Evolutionary conservation across 2,797 vertebrate genomes (phyloP).

Genomic region (Falco rusticolus): DNA sequence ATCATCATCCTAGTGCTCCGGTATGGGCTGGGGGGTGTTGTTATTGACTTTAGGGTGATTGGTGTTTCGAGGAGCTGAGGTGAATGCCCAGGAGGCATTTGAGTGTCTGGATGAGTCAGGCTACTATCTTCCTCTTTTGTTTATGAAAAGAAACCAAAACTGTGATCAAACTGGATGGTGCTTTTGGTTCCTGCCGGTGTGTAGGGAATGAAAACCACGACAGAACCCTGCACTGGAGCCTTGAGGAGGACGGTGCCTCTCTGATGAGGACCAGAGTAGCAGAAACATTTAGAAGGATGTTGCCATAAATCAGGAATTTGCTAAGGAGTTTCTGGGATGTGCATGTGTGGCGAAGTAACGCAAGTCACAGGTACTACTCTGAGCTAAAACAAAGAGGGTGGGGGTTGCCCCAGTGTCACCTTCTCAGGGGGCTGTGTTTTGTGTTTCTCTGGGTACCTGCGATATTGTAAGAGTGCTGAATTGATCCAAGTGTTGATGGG

Average conservation of each 20-base stretch:
- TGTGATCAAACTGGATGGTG: not conserved
- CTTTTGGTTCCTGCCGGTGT: not conserved
- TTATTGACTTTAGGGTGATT: not conserved
- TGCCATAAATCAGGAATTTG: not conserved
- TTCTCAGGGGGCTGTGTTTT: not conserved
- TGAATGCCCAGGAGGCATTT: not conserved
- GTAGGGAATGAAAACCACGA: not conserved
- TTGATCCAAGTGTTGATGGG: not conserved
- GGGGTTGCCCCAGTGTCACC: not conserved
- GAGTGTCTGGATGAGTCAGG: not conserved
- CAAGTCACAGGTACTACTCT: accelerated
- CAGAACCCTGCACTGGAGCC: not conserved
- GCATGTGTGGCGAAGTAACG: not conserved
- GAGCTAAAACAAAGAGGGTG: not conserved
- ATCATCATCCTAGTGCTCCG: accelerated
- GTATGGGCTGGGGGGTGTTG: not conserved
- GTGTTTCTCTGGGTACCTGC: not conserved
- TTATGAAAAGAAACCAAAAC: not conserved
- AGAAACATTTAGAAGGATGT: not conserved
- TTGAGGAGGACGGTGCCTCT: not conserved
- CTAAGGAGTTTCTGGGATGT: not conserved
- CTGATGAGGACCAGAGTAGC: not conserved
- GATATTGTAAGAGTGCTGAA: not conserved
- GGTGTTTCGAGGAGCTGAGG: not conserved
- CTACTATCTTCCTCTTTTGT: not conserved